Conservation (phyloP, 92 coral and sea anemone species). For the Parazoanthus atlanticus region DNA sequence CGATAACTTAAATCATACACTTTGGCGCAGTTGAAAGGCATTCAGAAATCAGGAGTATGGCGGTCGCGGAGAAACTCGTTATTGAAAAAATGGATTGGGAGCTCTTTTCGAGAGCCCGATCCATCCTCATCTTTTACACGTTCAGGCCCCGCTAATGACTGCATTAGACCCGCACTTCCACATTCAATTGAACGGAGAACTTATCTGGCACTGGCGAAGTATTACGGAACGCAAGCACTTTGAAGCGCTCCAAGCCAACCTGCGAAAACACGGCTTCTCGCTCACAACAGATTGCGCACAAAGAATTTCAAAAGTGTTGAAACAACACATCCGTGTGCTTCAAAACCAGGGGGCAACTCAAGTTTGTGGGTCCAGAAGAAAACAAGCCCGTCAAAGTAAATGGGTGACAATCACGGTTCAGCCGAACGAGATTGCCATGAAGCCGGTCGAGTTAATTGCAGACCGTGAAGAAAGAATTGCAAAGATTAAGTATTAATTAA, state of each 20-base stretch:
- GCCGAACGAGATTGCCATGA: background rate
- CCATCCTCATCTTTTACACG: conserved; percentile 2
- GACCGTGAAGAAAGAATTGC: too few relatives aligned
- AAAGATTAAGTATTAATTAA: too few relatives aligned
- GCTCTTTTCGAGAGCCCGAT: background rate
- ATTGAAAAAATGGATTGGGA: background rate
- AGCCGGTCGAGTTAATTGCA: background rate
- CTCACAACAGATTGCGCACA: background rate
- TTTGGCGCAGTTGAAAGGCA: too few relatives aligned
- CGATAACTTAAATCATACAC: too few relatives aligned
- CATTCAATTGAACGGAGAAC: background rate
- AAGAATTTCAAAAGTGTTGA: too few relatives aligned
- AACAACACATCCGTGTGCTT: background rate
- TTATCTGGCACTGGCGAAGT: background rate
- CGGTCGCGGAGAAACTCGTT: background rate
- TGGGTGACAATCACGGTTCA: background rate
- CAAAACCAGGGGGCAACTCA: background rate
- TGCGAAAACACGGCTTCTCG: background rate
- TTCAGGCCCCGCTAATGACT: background rate
- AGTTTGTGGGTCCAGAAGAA: background rate
- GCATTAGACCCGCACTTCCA: background rate
- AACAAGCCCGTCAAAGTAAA: background rate
- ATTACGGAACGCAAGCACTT: background rate
- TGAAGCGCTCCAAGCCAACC: background rate
- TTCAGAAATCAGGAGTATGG: too few relatives aligned